These are phyloP conservation scores for Toxostoma redivivum DNA, from an alignment of 2,113 vertebrate genomes.

Conservation along the genomic window DNA sequence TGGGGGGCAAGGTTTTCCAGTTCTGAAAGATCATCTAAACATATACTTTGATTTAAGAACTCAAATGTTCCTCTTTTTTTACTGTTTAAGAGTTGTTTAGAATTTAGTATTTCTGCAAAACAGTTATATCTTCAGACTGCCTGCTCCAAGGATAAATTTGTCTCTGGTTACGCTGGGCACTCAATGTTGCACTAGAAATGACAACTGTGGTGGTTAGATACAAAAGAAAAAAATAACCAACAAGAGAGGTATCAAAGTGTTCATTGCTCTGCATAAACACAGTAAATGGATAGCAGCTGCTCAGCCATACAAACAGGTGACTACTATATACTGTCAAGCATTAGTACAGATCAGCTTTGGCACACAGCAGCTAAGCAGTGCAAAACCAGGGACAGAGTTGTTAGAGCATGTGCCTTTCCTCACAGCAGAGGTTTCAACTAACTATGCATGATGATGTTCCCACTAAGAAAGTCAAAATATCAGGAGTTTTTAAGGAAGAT, in stretches of 20 bases:
- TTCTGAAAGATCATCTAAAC: not conserved
- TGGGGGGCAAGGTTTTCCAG: not conserved
- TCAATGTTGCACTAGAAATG: not conserved
- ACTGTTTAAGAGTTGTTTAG: not conserved
- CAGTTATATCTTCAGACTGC: not conserved
- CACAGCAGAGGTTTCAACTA: not conserved
- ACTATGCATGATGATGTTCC: not conserved
- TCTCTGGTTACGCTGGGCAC: not conserved
- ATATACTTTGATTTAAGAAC: not conserved
- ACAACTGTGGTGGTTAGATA: not conserved
- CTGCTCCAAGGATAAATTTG: not conserved
- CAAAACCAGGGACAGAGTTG: not conserved
- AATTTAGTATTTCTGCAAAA: not conserved
- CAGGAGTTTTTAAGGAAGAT: not conserved
- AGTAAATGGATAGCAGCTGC: not conserved
- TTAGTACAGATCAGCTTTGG: not conserved
- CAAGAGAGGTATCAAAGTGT: not conserved
- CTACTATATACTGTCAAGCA: not conserved
- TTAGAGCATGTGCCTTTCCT: not conserved
- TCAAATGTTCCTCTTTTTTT: not conserved
- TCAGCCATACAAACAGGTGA: not conserved
- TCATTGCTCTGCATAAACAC: not conserved
- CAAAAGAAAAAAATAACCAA: not conserved
- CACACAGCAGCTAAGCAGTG: not conserved
- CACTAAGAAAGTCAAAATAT: not conserved